Base-by-base conservation (phyloP, 2,888 invertebrate species). In the Unio pictorum region DNA sequence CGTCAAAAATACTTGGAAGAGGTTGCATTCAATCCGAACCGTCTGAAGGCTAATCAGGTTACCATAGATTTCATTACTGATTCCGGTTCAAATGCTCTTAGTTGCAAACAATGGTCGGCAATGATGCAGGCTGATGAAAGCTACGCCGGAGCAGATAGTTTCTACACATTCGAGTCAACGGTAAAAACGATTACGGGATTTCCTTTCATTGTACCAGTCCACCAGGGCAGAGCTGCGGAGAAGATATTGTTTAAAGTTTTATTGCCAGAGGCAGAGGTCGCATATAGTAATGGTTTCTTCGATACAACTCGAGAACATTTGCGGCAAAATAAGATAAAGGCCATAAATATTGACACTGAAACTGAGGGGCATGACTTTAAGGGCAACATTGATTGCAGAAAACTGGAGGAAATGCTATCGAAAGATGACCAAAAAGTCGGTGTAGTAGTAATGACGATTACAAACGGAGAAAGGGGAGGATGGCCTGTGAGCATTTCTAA, bases 401-500 rank as follows among this genome's bases (percentile, higher is more conserved):
- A 66, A 57, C 64, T 74, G 15, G 54, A 71, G 5, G 55, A 68
- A 56, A 15, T 30, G 17, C 11, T 74, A 5, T 26, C 45, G 5
- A 23, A 23, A 5, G 20, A 23, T 30, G 55, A 30, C 4, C 18
- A 54, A 8, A 64, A 64, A 4, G 28, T 68, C 15, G 34, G 61
- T 45, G 26, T 68, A 23, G 71, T 68, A 23, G 45, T 74, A 1
- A 61, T 71, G 6, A 67, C 65, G 20, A 45, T 67, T 18, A 73
- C 73, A 2, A 71, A 71, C 54, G 71, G 71, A 23, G 63, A 56
- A 17, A 54, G 23, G 1, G 70, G 54, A 3, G 73, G 73, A 1
- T 63, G 57, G 3, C 73, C 73, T 4, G 73, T 73, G n/a, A 71
- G 70, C 55, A 73, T 73, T 70, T 28, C 55, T 18, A 73, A 73